These are phyloP conservation scores for Tetragnatha montana DNA, from an alignment of 2,888 invertebrate species.

Conservation along the genomic window DNA sequence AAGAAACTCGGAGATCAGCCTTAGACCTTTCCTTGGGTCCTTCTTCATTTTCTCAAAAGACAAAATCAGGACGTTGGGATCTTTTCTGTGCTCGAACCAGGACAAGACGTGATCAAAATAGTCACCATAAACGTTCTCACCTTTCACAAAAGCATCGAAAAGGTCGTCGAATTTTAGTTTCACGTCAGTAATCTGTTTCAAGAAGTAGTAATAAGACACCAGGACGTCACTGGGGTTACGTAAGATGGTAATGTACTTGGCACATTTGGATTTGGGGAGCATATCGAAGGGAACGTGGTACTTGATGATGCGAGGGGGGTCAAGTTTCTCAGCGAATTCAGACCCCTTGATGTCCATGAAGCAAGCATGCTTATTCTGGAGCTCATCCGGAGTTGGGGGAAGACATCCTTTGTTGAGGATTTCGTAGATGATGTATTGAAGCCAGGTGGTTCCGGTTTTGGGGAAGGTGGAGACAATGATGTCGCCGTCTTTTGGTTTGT, in stretches of 20 bases:
- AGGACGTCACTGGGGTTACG: slow-evolving; percentile 11
- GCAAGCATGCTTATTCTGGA: not conserved
- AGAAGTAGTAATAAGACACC: slow-evolving; percentile 15
- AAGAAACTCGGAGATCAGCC: not conserved
- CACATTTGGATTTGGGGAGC: not conserved
- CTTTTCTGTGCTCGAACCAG: slow-evolving; percentile 10
- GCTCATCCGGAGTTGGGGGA: not conserved
- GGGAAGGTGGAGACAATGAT: slow-evolving; percentile 17
- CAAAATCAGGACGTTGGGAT: not conserved
- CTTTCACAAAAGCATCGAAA: slow-evolving; percentile 14
- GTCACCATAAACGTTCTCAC: slow-evolving; percentile 8
- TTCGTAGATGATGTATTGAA: slow-evolving; percentile 23
- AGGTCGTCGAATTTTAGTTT: slow-evolving; percentile 8
- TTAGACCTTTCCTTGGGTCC: not conserved
- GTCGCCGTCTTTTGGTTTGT: not conserved
- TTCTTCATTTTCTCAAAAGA: slow-evolving; percentile 15
- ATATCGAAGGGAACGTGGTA: not conserved
- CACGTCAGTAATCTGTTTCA: slow-evolving; percentile 14
- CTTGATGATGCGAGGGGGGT: not conserved
- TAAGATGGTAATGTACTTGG: slow-evolving; percentile 14
- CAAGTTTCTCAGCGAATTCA: not conserved
- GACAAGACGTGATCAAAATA: slow-evolving; percentile 11
- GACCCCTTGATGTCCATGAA: not conserved
- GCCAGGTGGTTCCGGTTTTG: slow-evolving; percentile 10
- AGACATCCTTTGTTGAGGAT: not conserved